Evolutionary conservation across 1,140 invertebrate species (phyloP).

Genomic region (Zophobas morio): DNA sequence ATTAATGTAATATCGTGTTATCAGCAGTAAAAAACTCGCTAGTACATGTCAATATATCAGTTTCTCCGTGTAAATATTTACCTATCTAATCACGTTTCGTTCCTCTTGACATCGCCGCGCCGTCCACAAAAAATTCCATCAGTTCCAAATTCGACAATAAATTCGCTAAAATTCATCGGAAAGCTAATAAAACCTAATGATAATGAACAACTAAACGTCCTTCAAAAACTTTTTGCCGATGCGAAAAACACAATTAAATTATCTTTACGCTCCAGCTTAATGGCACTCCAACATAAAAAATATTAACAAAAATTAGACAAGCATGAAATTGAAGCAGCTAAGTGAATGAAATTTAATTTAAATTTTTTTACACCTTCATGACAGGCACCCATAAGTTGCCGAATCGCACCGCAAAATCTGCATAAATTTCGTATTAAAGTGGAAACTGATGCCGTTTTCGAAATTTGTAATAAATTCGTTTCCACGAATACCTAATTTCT

Average conservation of each 20-base stretch:
- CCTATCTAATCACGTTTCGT: too few species aligned
- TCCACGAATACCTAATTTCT: slow-evolving; percentile 3
- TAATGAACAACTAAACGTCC: slow-evolving; percentile 5
- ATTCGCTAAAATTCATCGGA: too few species aligned
- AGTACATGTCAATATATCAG: too few species aligned
- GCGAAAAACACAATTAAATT: slow-evolving; percentile 14
- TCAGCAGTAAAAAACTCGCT: too few species aligned
- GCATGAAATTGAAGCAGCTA: slow-evolving; percentile 5
- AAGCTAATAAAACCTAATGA: too few species aligned
- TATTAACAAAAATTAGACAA: slow-evolving; percentile 8
- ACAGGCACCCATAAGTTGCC: background rate
- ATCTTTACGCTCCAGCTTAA: slow-evolving; percentile 11
- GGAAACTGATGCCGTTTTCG: background rate
- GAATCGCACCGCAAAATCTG: background rate
- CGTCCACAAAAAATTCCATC: too few species aligned
- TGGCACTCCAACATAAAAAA: slow-evolving; percentile 9
- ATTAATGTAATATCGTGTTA: too few species aligned
- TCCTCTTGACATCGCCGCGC: too few species aligned
- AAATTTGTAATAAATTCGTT: background rate
- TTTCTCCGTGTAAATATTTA: too few species aligned
- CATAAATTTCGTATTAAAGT: background rate
- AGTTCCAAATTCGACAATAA: too few species aligned
- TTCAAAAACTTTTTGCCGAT: slow-evolving; percentile 1
- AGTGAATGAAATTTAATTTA: background rate
- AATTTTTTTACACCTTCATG: background rate